These are phyloP conservation scores for Neolamprologus multifasciatus DNA, from an alignment of 2,797 vertebrate species.

Conservation along the genomic window DNA sequence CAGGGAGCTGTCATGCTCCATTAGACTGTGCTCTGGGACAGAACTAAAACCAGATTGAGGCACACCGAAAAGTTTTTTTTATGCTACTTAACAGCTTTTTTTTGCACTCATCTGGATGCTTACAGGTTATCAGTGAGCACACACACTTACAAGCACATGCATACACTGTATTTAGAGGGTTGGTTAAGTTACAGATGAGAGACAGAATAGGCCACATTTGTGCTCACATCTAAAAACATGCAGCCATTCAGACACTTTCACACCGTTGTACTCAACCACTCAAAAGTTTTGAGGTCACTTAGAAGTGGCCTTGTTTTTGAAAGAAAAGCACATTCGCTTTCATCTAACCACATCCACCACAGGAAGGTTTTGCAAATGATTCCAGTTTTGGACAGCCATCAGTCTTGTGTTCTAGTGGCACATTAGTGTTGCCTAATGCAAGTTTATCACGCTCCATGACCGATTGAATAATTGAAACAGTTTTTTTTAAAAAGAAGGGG, in stretches of 20 bases:
- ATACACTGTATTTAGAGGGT: neutral
- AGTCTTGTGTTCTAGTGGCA: neutral
- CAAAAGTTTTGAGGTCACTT: neutral
- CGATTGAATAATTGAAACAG: neutral
- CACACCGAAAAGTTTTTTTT: conserved; percentile 24
- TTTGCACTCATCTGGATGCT: conserved; percentile 50
- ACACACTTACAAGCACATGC: neutral
- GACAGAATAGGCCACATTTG: neutral
- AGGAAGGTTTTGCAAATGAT: neutral
- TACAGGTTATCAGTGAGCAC: conserved; percentile 23
- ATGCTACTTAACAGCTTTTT: conserved; percentile 25
- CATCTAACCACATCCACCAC: neutral
- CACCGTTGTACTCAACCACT: neutral
- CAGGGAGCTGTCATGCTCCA: conserved; percentile 75
- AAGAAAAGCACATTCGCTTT: neutral
- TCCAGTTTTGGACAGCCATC: neutral
- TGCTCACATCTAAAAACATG: neutral
- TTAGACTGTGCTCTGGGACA: conserved; percentile 63
- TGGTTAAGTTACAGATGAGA: neutral
- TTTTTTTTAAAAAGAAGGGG: neutral
- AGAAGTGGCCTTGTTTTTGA: neutral
- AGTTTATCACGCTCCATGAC: neutral
- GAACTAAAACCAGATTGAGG: conserved; percentile 46
- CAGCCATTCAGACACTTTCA: neutral
- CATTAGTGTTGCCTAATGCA: neutral